Conservation (phyloP, 2,888 invertebrate genomes). For the Tanypteryx hageni region DNA sequence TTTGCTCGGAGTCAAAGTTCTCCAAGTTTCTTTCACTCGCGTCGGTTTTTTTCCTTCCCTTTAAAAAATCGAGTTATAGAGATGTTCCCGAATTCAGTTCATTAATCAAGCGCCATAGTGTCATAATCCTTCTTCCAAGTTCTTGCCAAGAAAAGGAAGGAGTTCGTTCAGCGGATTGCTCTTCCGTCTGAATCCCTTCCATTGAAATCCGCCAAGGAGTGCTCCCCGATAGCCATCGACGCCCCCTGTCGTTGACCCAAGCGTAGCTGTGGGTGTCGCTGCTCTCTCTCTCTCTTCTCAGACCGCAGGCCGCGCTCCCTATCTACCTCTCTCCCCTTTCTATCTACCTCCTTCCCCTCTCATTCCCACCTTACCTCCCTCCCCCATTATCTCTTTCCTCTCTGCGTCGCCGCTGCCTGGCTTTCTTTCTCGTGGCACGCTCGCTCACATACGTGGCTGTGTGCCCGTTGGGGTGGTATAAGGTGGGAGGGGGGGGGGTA, state of each 20-base stretch:
- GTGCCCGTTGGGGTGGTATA: background rate
- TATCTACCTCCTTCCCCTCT: constrained; percentile 15
- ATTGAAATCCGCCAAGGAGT: background rate
- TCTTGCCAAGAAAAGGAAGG: too few relatives aligned
- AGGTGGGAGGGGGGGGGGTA: background rate
- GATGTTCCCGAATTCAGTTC: too few relatives aligned
- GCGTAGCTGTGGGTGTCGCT: background rate
- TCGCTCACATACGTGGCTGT: background rate
- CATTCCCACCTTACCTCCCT: constrained; percentile 7
- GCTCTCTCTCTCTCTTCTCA: background rate
- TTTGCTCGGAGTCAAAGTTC: too few relatives aligned
- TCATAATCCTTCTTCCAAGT: too few relatives aligned
- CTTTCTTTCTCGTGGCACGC: background rate
- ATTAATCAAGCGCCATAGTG: too few relatives aligned
- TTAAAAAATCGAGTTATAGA: too few relatives aligned
- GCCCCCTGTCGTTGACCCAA: constrained; percentile 16
- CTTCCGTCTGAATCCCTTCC: too few relatives aligned
- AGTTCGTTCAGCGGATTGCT: too few relatives aligned
- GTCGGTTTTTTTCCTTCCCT: too few relatives aligned
- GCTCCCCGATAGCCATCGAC: background rate
- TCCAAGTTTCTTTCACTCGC: too few relatives aligned
- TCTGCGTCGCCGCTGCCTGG: background rate
- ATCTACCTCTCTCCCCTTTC: background rate
- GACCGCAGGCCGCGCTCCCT: background rate
- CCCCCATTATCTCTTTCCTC: constrained; percentile 20